Percentiles rank a stretch among this genome's conserved stretches.
Evolutionary conservation across 2,113 vertebrate species (phyloP).

Genomic region (Octodon degus): DNA sequence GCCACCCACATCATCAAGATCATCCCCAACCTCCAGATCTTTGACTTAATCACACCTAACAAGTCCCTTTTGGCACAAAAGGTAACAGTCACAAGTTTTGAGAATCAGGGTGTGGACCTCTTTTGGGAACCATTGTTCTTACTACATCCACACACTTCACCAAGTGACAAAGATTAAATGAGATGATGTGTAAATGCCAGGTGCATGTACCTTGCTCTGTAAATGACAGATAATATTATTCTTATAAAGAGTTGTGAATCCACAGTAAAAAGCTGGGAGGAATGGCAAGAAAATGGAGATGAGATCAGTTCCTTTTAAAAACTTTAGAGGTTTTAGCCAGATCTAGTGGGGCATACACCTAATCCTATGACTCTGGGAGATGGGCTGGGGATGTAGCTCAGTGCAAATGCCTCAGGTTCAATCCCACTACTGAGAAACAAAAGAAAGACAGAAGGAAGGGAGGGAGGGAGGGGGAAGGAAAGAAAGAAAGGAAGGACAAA

Average conservation of each 20-base stretch:
- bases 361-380: not conserved
- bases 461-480: accelerated
- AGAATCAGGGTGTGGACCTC: not conserved
- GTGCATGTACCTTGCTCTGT: not conserved
- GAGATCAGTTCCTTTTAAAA: not conserved
- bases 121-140: not conserved
- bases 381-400: not conserved
- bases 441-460: not conserved
- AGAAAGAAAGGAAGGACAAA: accelerated
- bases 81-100: not conserved
- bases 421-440: not conserved
- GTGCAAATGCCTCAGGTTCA: not conserved
- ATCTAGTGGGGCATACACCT: not conserved
- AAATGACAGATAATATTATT: not conserved
- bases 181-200: not conserved
- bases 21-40: not conserved
- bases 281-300: not conserved
- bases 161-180: not conserved
- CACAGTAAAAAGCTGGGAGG: not conserved
- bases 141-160: not conserved
- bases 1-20: not conserved
- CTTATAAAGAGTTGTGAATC: not conserved
- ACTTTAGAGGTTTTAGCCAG: not conserved
- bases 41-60: not conserved
- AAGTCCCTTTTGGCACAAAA: not conserved